These are phyloP conservation scores for Triplophysa dalaica DNA, from an alignment of 2,113 vertebrate genomes.

Conservation along the genomic window DNA sequence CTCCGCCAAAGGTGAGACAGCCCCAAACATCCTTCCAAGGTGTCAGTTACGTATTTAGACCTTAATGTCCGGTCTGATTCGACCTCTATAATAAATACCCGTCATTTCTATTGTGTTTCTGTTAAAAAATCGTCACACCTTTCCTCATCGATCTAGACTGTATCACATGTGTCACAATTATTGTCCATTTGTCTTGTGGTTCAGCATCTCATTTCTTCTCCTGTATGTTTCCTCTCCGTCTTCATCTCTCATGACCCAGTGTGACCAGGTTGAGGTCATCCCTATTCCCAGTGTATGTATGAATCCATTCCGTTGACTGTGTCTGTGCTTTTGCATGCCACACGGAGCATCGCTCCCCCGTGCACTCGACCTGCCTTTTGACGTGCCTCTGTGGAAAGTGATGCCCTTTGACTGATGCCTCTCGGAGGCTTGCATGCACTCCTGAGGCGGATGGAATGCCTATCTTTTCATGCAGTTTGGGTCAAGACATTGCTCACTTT, in stretches of 20 bases:
- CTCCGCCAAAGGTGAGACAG: slow-evolving; percentile 87
- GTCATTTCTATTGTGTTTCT: neutral
- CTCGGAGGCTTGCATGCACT: slow-evolving; percentile 20
- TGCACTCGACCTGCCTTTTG: neutral
- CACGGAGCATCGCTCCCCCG: neutral
- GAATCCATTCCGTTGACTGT: slow-evolving; percentile 57
- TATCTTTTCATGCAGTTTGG: slow-evolving; percentile 13
- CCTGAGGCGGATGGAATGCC: slow-evolving; percentile 18
- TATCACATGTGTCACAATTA: slow-evolving; percentile 22
- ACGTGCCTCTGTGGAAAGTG: slow-evolving; percentile 19
- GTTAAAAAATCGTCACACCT: slow-evolving; percentile 16
- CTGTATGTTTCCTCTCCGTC: slow-evolving; percentile 57
- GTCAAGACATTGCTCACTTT: slow-evolving; percentile 1
- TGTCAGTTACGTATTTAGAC: neutral
- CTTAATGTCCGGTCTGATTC: neutral
- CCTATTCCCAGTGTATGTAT: slow-evolving; percentile 98
- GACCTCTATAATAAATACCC: too few relatives aligned
- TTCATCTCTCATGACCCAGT: slow-evolving; percentile 81
- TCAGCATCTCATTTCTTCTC: slow-evolving; percentile 69
- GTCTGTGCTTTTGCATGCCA: slow-evolving; percentile 44
- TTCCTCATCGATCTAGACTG: neutral
- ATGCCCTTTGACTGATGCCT: slow-evolving; percentile 24
- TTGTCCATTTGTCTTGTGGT: slow-evolving; percentile 56
- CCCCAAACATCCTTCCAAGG: neutral
- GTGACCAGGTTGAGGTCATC: slow-evolving; percentile 97